Evolutionary conservation across 2,888 invertebrate species (phyloP).

Genomic region (Drosophila niveifrons): DNA sequence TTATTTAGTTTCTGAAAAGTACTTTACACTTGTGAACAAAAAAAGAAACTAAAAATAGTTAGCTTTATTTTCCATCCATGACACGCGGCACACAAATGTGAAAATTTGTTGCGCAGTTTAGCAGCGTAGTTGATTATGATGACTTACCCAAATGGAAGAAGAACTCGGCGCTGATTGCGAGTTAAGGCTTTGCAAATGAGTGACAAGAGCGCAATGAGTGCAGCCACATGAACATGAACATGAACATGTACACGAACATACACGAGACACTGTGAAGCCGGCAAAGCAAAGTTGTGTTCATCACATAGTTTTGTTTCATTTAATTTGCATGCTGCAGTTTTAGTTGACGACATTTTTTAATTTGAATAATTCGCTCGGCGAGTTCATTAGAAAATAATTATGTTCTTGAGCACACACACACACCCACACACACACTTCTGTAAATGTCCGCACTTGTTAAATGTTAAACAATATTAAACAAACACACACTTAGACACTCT

Average conservation of each 20-base stretch:
- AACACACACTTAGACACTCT: conserved; percentile 10
- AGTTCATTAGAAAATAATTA: conserved; percentile 65
- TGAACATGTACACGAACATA: conserved; percentile 20
- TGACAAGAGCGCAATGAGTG: conserved; percentile 20
- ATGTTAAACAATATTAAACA: conserved; percentile 31
- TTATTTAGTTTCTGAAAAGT: too few species aligned
- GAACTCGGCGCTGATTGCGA: conserved; percentile 33
- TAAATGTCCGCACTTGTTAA: conserved; percentile 49
- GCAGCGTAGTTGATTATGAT: conserved; percentile 1
- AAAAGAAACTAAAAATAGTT: not conserved
- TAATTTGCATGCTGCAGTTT: conserved; percentile 46
- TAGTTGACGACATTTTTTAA: conserved; percentile 54
- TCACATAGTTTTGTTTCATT: conserved; percentile 33
- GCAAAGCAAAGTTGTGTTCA: conserved; percentile 35
- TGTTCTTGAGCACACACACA: conserved; percentile 22
- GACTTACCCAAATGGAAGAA: conserved; percentile 43
- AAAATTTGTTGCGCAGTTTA: not conserved
- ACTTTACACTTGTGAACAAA: not conserved
- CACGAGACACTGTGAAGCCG: conserved; percentile 31
- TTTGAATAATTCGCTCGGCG: conserved; percentile 55
- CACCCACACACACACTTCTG: conserved; percentile 6
- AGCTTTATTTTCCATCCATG: not conserved
- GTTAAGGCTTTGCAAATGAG: conserved; percentile 49
- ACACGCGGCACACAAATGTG: not conserved
- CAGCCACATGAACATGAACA: conserved; percentile 20